Base-by-base conservation (phyloP, 2,888 invertebrate species). In the Leptinotarsa juncta region DNA sequence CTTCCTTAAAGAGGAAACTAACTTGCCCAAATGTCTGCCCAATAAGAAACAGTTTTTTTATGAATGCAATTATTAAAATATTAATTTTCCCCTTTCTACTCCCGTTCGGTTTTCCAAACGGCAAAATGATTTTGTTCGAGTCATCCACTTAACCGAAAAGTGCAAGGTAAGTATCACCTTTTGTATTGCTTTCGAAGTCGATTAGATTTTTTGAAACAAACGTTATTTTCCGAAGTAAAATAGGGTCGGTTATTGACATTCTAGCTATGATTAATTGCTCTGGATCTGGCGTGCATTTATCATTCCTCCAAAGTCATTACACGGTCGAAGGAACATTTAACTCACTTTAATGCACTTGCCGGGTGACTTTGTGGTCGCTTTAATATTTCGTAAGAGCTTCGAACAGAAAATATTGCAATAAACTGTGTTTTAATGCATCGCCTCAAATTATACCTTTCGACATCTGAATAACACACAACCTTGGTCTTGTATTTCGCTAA, bases 401-500 rank as follows among this genome's bases (percentile, higher is more conserved):
- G 18, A 15, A 67, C 48, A 26, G 20, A 69, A 18, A 69, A 57
- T 57, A 55, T 48, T 69, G 55, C 69, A 57, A 69, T 69, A 69
- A 57, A 16, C 4, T 15, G n/a, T 15, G 32, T n/a, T 55, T 42
- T 68, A 68, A 68, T 68, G 48, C 14, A 69, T 69, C 69, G 32
- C 42, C 12, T 23, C 48, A 20, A 69, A 69, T 69, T 69, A 69
- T 57, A 15, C 20, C 42, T 69, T 69, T 69, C 69, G 60, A 69
- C 53, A 67, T 67, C n/a, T 23, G 12, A 49, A 20, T 20, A 20
- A 26, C 32, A n/a, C 32, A 42, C 15, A 57, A 60, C 69, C 69
- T 69, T 69, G 69, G 69, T 69, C 69, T 69, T 69, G 57, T 69
- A 69, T 62, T 62, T 62, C 42, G 62, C 62, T 62, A 62, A 62